These are phyloP conservation scores for Psilanteris sp. DNA, from an alignment of 1,140 invertebrate species.

Conservation along the genomic window DNA sequence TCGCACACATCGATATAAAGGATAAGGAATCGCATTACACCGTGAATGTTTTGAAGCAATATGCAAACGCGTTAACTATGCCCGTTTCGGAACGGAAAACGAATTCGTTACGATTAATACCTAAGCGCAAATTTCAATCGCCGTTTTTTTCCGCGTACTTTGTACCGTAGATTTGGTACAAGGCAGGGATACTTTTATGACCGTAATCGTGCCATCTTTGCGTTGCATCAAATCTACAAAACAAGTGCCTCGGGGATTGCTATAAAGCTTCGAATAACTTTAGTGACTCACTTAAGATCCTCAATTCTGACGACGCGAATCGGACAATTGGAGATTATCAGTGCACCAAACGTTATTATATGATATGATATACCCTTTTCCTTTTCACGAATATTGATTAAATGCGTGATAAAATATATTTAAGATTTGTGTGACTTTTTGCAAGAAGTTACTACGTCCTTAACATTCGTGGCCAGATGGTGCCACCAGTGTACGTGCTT, in stretches of 20 bases:
- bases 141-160: constrained; percentile 1
- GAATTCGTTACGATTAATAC: neutral
- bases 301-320: constrained; percentile 37
- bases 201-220: neutral
- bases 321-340: constrained; percentile 41
- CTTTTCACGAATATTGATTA: constrained; percentile 63
- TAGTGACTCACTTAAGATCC: constrained; percentile 17
- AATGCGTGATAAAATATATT: constrained; percentile 72
- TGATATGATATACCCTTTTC: constrained; percentile 62
- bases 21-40: too few relatives aligned
- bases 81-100: too few relatives aligned
- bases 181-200: neutral
- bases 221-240: neutral
- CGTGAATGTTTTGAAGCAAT: too few relatives aligned
- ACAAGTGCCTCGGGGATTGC: constrained; percentile 7
- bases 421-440: constrained; percentile 61
- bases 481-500: constrained; percentile 58
- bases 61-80: too few relatives aligned
- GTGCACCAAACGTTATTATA: constrained; percentile 55
- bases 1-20: too few relatives aligned
- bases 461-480: constrained; percentile 57
- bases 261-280: neutral
- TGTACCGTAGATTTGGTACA: neutral
- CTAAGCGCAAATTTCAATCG: constrained; percentile 6
- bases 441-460: constrained; percentile 62